These are phyloP conservation scores for Rhegmatorhina hoffmannsi DNA, from an alignment of 2,113 vertebrate genomes.

Conservation along the genomic window DNA sequence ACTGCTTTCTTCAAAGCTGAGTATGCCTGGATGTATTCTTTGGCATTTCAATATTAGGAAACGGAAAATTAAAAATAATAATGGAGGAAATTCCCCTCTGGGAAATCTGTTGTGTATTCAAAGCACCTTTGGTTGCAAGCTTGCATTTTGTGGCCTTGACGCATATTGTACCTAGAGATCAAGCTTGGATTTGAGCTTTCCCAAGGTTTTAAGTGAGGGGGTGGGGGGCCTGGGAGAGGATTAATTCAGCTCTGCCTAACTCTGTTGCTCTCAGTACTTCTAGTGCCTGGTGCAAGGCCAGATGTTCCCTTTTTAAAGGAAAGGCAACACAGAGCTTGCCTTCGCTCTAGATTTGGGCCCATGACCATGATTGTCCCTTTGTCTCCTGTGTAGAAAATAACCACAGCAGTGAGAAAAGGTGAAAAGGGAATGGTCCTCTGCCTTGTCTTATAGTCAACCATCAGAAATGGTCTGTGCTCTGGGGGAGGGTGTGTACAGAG, in stretches of 20 bases:
- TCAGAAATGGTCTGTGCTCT: not conserved
- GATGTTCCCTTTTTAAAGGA: not conserved
- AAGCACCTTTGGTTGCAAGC: constrained; percentile 49
- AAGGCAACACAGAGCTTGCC: not conserved
- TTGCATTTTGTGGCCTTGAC: constrained; percentile 37
- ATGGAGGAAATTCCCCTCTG: constrained; percentile 58
- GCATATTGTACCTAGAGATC: not conserved
- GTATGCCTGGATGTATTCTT: constrained; percentile 49
- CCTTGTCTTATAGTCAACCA: not conserved
- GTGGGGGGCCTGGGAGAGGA: not conserved
- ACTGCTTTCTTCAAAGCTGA: constrained; percentile 48
- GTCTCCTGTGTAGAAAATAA: not conserved
- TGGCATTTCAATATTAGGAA: constrained; percentile 70
- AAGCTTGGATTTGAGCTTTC: constrained; percentile 38
- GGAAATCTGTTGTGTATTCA: constrained; percentile 58
- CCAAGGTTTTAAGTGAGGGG: constrained; percentile 15
- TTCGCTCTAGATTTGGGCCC: not conserved
- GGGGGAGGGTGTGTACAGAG: not conserved
- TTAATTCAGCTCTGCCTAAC: not conserved
- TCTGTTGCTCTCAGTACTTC: not conserved
- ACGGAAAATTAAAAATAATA: constrained; percentile 70
- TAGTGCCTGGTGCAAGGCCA: not conserved
- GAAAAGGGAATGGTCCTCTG: not conserved
- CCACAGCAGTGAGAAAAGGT: not conserved
- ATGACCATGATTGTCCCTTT: not conserved